Conservation (phyloP, 2,888 invertebrate species). For the Drosophila tanythrix region DNA sequence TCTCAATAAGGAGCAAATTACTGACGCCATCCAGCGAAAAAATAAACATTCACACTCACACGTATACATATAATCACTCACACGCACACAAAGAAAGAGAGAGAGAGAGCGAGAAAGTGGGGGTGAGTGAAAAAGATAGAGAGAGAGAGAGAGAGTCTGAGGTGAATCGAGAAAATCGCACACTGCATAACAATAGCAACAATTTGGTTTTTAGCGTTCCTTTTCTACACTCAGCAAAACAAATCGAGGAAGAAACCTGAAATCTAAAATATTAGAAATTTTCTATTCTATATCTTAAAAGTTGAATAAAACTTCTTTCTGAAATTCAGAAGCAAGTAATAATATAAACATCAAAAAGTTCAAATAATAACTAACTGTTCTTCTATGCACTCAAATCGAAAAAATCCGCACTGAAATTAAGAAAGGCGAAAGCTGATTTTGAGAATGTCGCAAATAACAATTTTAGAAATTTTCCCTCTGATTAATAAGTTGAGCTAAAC, state of each 20-base stretch:
- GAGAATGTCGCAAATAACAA: not conserved
- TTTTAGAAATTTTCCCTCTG: not conserved
- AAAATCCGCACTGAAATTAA: not conserved
- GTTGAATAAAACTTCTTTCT: no score
- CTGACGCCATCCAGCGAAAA: constrained; percentile 74
- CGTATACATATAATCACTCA: constrained; percentile 56
- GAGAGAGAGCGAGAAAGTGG: not conserved
- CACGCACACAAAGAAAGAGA: constrained; percentile 1
- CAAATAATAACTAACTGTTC: no score
- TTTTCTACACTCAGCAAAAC: constrained; percentile 3
- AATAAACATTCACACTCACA: constrained; percentile 47
- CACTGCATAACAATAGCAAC: constrained; percentile 76
- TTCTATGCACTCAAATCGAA: no score
- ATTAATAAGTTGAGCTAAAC: not conserved
- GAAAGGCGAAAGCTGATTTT: fast-evolving
- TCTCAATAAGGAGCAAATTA: constrained; percentile 82
- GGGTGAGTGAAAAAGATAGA: not conserved
- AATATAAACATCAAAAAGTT: no score
- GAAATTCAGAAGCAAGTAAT: no score
- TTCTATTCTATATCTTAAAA: no score
- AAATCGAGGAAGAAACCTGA: not conserved
- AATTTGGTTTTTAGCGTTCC: constrained; percentile 57
- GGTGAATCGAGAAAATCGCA: constrained; percentile 48
- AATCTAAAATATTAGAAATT: not conserved
- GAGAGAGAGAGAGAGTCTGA: constrained; percentile 3